A percentile compares a stretch with the other conserved stretches of the same genome.
Evolutionary conservation across 2,113 vertebrate species (phyloP).

Genomic region (Tautogolabrus adspersus): DNA sequence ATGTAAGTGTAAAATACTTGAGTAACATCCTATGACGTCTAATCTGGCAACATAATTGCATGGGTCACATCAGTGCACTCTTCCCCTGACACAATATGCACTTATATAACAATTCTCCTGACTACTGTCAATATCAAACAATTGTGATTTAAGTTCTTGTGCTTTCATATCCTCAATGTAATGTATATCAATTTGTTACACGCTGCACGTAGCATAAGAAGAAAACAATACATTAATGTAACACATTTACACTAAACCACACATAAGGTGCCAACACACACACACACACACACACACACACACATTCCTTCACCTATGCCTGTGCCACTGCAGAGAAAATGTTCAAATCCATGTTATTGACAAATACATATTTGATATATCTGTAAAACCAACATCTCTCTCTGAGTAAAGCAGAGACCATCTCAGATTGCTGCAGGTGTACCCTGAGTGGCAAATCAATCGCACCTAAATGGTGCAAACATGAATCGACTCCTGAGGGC

Average conservation of each 20-base stretch:
- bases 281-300: neutral
- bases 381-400: constrained; percentile 71
- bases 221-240: neutral
- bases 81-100: too few species aligned
- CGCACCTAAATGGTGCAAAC: constrained; percentile 78
- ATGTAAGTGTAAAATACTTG: too few species aligned
- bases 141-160: too few species aligned
- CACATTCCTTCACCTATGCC: constrained; percentile 31
- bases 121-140: too few species aligned
- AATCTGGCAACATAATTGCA: too few species aligned
- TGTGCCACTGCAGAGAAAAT: constrained; percentile 40
- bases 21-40: too few species aligned
- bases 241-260: neutral
- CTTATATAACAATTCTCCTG: too few species aligned
- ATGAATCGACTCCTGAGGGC: constrained; percentile 65
- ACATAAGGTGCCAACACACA: neutral
- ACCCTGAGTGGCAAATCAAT: constrained; percentile 75
- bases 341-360: constrained; percentile 72
- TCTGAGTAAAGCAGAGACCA: constrained; percentile 43
- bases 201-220: too few species aligned
- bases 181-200: too few species aligned
- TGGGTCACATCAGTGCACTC: too few species aligned
- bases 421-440: constrained; percentile 46
- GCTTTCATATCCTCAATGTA: too few species aligned
- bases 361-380: constrained; percentile 70